phyloP scores from a whole-genome alignment of 2,888 invertebrate species.

The Diogma glabrata region DNA sequence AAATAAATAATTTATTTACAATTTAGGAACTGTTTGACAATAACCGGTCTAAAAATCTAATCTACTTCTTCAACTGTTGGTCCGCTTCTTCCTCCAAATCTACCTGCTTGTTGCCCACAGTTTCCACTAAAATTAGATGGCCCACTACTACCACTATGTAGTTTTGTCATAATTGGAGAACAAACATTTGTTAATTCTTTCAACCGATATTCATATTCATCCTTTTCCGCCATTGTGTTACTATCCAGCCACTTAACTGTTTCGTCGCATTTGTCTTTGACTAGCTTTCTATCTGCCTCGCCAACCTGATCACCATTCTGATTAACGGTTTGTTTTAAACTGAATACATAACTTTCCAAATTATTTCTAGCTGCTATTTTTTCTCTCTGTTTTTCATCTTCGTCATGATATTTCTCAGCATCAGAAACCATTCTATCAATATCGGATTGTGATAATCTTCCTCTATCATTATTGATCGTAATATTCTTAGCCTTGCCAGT shows the following conservation, averaged over 20 bases:
- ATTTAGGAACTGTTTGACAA: too few relatives aligned
- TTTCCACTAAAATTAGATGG: too few relatives aligned
- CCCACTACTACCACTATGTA: constrained; percentile 44
- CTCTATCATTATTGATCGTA: constrained; percentile 73
- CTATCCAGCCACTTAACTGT: constrained; percentile 61
- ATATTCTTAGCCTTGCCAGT: constrained; percentile 61
- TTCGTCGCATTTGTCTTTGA: constrained; percentile 48
- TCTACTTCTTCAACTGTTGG: constrained; percentile 8
- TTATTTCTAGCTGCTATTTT: constrained; percentile 53
- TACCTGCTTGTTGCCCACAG: constrained; percentile 43
- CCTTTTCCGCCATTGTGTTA: constrained; percentile 63
- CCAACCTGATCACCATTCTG: constrained; percentile 50
- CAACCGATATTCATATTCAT: constrained; percentile 43
- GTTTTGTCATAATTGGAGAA: constrained; percentile 61
- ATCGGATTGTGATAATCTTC: constrained; percentile 66
- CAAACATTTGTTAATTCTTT: constrained; percentile 57
- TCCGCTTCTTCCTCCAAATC: constrained; percentile 45
- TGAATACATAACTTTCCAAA: constrained; percentile 56
- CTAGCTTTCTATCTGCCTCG: constrained; percentile 57
- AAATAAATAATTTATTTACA: too few relatives aligned
- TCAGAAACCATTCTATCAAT: constrained; percentile 63
- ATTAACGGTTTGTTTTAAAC: constrained; percentile 56
- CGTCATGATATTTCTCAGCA: constrained; percentile 55
- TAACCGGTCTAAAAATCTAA: not conserved
- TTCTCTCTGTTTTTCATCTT: constrained; percentile 54